phyloP scores from a whole-genome alignment of 2,113 vertebrate species.

The Hystrix cristata region DNA sequence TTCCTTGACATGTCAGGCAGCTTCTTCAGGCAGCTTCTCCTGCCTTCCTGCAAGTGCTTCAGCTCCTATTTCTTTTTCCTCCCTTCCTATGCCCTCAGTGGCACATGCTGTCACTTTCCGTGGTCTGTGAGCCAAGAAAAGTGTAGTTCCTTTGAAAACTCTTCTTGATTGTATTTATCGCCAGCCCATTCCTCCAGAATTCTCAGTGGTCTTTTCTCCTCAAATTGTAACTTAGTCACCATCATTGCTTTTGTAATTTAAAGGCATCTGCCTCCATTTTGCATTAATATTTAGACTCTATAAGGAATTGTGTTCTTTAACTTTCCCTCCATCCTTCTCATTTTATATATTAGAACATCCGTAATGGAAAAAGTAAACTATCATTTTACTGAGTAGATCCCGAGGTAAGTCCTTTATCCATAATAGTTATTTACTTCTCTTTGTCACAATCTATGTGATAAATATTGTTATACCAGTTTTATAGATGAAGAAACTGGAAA shows the following conservation, averaged over 20 bases:
- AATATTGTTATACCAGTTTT: neutral
- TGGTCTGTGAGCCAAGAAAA: neutral
- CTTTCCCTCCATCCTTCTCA: neutral
- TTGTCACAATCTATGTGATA: neutral
- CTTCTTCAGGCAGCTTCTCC: neutral
- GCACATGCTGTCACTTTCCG: neutral
- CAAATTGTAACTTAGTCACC: neutral
- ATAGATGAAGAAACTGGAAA: slow-evolving; percentile 51
- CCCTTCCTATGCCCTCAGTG: neutral
- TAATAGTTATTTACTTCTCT: neutral
- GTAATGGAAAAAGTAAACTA: neutral
- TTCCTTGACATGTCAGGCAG: neutral
- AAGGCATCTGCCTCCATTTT: slow-evolving; percentile 15
- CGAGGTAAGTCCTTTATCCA: neutral
- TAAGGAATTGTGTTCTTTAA: neutral
- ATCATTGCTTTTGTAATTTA: slow-evolving; percentile 54
- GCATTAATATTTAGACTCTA: neutral
- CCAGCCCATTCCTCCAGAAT: neutral
- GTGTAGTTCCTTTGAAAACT: neutral
- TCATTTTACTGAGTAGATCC: neutral
- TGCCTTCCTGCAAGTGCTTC: neutral
- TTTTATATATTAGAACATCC: neutral
- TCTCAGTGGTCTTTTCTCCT: slow-evolving; percentile 6
- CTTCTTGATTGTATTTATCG: neutral
- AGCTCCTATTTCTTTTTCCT: neutral